Percentiles rank a stretch among this genome's conserved stretches.
Conservation (phyloP, 2,113 vertebrate species). For the Erpornis zantholeuca region DNA sequence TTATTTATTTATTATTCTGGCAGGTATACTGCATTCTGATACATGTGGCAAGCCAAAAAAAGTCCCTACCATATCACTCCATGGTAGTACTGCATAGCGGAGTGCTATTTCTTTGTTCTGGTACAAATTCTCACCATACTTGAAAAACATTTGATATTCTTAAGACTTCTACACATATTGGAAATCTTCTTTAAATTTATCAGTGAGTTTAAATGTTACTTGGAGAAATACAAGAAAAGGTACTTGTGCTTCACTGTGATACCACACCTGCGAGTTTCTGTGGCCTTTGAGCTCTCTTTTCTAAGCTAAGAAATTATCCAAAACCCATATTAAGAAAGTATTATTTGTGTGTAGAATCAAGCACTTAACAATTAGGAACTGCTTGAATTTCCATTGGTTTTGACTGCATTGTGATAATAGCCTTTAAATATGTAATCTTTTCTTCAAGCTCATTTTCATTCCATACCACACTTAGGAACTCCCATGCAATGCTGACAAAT, state of each 20-base stretch:
- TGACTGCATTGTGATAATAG: background rate
- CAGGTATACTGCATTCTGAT: background rate
- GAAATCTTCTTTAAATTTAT: background rate
- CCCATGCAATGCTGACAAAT: background rate
- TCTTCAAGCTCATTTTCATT: background rate
- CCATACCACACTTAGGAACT: background rate
- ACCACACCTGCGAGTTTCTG: background rate
- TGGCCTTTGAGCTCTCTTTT: background rate
- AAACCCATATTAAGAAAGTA: background rate
- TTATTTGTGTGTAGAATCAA: background rate
- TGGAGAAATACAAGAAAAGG: background rate
- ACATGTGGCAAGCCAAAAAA: background rate
- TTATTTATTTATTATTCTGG: background rate
- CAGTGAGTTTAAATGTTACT: background rate
- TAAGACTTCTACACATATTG: background rate
- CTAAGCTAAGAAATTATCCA: background rate
- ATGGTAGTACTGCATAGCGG: background rate
- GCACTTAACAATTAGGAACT: background rate
- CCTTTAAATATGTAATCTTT: background rate
- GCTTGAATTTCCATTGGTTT: background rate
- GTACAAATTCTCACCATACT: background rate
- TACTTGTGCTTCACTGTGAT: background rate
- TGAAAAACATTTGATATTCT: background rate
- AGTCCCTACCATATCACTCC: background rate
- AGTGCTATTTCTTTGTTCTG: background rate